These are phyloP conservation scores for Melanotus villosus DNA, from an alignment of 2,888 invertebrate species.

Conservation along the genomic window DNA sequence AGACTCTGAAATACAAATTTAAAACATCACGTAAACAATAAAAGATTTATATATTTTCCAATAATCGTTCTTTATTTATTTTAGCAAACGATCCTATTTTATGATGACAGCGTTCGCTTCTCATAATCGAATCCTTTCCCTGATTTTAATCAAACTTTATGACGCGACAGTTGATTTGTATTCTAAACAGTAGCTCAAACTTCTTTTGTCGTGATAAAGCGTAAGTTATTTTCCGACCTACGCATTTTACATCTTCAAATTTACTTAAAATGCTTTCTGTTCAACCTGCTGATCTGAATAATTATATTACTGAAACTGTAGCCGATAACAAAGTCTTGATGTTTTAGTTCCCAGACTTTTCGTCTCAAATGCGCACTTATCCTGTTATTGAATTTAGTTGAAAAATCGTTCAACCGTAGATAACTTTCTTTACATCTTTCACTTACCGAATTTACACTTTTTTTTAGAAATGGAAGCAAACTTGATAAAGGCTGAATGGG, in stretches of 20 bases:
- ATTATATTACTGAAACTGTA: constrained; percentile 19
- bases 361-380: no score
- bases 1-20: background rate
- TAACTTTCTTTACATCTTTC: background rate
- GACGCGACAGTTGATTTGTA: constrained; percentile 27
- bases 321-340: constrained; percentile 10
- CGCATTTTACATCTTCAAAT: constrained; percentile 4
- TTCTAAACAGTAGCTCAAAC: constrained; percentile 16
- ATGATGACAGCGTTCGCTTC: background rate
- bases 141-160: constrained; percentile 32
- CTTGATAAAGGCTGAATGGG: no score
- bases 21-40: background rate
- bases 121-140: constrained; percentile 1
- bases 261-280: constrained; percentile 11
- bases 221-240: constrained; percentile 6
- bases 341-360: background rate
- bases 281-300: constrained; percentile 17
- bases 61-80: constrained; percentile 15
- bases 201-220: constrained; percentile 8
- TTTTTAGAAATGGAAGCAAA: no score
- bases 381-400: no score
- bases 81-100: constrained; percentile 2
- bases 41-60: constrained; percentile 1
- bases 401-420: no score
- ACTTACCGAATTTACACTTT: no score